These are phyloP conservation scores for Trimorus sp. DNA, from an alignment of 2,888 invertebrate species.

Conservation along the genomic window DNA sequence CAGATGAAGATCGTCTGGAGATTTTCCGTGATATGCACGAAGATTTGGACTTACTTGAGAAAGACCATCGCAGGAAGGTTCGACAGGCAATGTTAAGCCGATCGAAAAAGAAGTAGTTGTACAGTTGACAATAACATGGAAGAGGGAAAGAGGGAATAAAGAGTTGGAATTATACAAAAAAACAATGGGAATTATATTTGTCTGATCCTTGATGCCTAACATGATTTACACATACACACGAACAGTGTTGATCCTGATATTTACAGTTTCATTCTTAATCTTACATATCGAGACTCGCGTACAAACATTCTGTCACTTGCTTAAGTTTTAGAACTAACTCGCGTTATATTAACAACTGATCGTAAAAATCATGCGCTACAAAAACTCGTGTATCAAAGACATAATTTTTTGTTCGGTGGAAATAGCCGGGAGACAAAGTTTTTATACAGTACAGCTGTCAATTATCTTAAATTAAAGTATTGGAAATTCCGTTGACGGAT, in stretches of 20 bases:
- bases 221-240: slow-evolving; percentile 41
- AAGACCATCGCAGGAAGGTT: slow-evolving; percentile 85
- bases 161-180: slow-evolving; percentile 26
- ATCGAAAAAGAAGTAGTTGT: slow-evolving; percentile 79
- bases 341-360: no score
- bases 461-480: background rate
- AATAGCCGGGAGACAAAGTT: no score
- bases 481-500: background rate
- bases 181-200: slow-evolving; percentile 50
- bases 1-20: slow-evolving; percentile 92
- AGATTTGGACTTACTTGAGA: slow-evolving; percentile 88
- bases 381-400: no score
- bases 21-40: slow-evolving; percentile 93
- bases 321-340: no score
- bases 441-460: no score
- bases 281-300: slow-evolving; percentile 7
- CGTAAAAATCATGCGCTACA: no score
- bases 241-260: slow-evolving; percentile 21
- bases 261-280: slow-evolving; percentile 4
- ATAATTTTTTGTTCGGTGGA: no score
- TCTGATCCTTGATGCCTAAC: slow-evolving; percentile 6
- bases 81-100: slow-evolving; percentile 85
- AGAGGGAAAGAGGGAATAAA: slow-evolving; percentile 34
- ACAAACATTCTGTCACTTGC: background rate
- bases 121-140: background rate